Base-by-base conservation (phyloP, 1,140 invertebrate species). In the Drosophila prosaltans region DNA sequence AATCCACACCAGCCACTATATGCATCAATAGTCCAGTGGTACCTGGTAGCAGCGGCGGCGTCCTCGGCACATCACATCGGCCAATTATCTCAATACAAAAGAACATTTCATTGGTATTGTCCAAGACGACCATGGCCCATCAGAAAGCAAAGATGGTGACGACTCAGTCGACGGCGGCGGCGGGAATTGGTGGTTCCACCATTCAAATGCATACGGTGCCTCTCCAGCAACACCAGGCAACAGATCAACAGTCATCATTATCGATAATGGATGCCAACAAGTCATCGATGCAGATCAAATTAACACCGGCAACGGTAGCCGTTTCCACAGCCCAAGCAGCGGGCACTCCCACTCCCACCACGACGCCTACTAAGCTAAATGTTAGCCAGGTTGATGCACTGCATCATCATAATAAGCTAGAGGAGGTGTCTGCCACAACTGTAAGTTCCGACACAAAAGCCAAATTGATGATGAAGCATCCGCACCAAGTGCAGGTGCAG, bases 91-190 rank as follows among this genome's bases (percentile, higher is more conserved):
- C 78, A 3, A 73, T 80, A 65, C 78, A 76, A 24, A 80, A 79
- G 30, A 86, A 88, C 64, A 88, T 88, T 58, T 89, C 85, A 21
- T 26, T 89, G 67, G 69, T 89, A 32, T 64, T 90, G 5, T 79
- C 84, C 32, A 89, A 89, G 74, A 75, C 85, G 21, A 74, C 78
- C 8, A 80, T 89, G 62, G 84, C 66, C 9, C 85, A 89, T 60
- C 71, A 83, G 24, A 89, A 89, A 59, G 69, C 85, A 36, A 88
- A 89, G 28, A 72, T 88, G 80, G 72, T 80, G 16, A 88, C 80
- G 16, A 83, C 83, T 8, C 45, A 51, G 2, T 51, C 21, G 48
- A 76, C n/a, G 70, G 3, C 32, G 3, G 3, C 32, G 32, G 32
- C 3, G 69, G 71, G 16, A 16, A 16, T 8, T 72, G 64, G 21